Evolutionary conservation across 2,113 vertebrate species (phyloP).

Genomic region (Ia io): DNA sequence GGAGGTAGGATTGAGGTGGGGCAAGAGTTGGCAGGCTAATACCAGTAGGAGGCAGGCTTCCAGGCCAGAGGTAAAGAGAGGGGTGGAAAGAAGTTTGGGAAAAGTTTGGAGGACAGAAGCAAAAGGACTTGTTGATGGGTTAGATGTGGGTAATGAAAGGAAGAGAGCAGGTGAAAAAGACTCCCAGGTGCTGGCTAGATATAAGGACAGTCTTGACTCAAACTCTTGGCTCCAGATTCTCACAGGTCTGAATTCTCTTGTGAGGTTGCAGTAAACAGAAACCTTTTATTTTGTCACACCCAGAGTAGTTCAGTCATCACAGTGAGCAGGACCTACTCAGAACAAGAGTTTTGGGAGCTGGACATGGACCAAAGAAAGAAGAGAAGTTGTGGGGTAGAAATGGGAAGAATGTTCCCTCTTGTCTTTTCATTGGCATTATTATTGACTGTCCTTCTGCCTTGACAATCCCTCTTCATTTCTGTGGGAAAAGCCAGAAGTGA

Average conservation of each 20-base stretch:
- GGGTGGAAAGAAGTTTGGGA: background rate
- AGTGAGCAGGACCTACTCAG: background rate
- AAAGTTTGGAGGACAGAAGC: background rate
- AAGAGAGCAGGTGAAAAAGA: background rate
- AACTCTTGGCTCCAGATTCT: background rate
- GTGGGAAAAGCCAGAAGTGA: background rate
- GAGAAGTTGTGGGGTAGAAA: background rate
- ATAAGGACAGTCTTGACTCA: background rate
- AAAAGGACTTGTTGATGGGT: background rate
- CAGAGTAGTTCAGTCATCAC: background rate
- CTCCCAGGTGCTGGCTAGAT: background rate
- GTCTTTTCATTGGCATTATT: background rate
- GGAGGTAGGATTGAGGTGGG: background rate
- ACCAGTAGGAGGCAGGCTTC: background rate
- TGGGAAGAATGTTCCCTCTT: background rate
- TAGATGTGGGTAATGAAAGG: background rate
- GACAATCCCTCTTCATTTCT: background rate
- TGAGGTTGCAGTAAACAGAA: background rate
- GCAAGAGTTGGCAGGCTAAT: background rate
- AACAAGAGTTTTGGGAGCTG: background rate
- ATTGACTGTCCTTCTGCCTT: background rate
- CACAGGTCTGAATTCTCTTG: background rate
- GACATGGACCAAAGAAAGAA: background rate
- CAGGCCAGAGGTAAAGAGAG: background rate
- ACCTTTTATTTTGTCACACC: background rate